Base-by-base conservation (phyloP, 2,888 invertebrate species). In the Aphodius granarius region DNA sequence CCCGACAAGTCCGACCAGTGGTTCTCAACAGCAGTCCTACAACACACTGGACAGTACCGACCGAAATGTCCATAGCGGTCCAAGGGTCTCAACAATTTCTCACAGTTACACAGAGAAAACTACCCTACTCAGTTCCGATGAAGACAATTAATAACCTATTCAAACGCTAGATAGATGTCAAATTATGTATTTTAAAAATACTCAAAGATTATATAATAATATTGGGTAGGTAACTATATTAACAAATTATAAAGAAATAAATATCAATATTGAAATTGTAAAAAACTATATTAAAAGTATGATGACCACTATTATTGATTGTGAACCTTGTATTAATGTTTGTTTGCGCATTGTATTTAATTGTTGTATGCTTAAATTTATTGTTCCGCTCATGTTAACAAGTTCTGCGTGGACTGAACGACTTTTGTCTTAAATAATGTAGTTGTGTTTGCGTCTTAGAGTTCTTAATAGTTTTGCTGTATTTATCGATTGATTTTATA, bases 31-130 rank as follows among this genome's bases (percentile, higher is more conserved):
- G 5, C 85, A 85, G 74, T 83, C 84, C 20, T 84, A 86, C 80
- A 84, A 86, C 79, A 85, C 85, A 73, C 78, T 85, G 76, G 85
- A 85, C 76, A 71, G 68, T 73, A 80, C 82, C 13, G 77, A 83
- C 71, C 79, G 81, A 79, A 81, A 84, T 23, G 81, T 83, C 65
- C 86, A 91, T 66, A 91, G 91, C 72, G 91, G 93, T 43, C 93
- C 94, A 83, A 91, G 94, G 66, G 94, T 94, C 75, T 92, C 95
- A 62, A 94, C 94, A 82, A 94, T 94, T 86, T 92, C 93, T 81
- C 93, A 94, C 83, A 94, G 94, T 88, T 97, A 97, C 89, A 97
- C 95, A 88, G 98, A 98, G 90, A 97, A 97, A 89, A 97, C 97
- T 63, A 97, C 97, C 90, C 91, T 98, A 80, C 91, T 98, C 81